Conservation (phyloP, 2,888 invertebrate genomes). For the Heteromurus nitidus region DNA sequence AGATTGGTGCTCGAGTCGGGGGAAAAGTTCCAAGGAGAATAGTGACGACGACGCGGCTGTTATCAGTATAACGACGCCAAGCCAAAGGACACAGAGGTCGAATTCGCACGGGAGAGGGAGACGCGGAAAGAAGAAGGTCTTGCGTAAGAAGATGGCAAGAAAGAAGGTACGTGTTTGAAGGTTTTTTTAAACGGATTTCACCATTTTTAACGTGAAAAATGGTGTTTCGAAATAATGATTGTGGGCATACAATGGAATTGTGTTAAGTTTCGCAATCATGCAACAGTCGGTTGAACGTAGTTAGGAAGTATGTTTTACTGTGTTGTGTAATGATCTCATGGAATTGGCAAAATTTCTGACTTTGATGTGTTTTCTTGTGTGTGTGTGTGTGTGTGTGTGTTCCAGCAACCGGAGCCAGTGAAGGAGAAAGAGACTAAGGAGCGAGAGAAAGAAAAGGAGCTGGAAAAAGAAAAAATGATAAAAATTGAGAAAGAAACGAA, state of each 20-base stretch:
- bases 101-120: constrained; percentile 62
- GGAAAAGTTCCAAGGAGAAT: constrained; percentile 77
- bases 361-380: too few relatives aligned
- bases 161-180: constrained; percentile 73
- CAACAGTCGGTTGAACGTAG: too few relatives aligned
- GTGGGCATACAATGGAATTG: too few relatives aligned
- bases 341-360: too few relatives aligned
- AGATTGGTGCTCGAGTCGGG: constrained; percentile 77
- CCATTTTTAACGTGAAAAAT: too few relatives aligned
- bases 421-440: constrained; percentile 57
- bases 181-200: too few relatives aligned
- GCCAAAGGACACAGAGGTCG: constrained; percentile 73
- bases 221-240: too few relatives aligned
- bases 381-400: not conserved
- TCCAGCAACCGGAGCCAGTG: constrained; percentile 34
- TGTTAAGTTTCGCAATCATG: too few relatives aligned
- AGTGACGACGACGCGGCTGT: constrained; percentile 72
- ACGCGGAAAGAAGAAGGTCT: constrained; percentile 76
- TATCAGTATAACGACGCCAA: constrained; percentile 35
- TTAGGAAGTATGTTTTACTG: too few relatives aligned
- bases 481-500: constrained; percentile 47
- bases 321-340: too few relatives aligned
- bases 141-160: constrained; percentile 78
- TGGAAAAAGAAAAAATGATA: constrained; percentile 48
- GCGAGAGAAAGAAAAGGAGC: constrained; percentile 31